Evolutionary conservation across 2,797 vertebrate species (phyloP).

Genomic region (Phoxinus dragarum): DNA sequence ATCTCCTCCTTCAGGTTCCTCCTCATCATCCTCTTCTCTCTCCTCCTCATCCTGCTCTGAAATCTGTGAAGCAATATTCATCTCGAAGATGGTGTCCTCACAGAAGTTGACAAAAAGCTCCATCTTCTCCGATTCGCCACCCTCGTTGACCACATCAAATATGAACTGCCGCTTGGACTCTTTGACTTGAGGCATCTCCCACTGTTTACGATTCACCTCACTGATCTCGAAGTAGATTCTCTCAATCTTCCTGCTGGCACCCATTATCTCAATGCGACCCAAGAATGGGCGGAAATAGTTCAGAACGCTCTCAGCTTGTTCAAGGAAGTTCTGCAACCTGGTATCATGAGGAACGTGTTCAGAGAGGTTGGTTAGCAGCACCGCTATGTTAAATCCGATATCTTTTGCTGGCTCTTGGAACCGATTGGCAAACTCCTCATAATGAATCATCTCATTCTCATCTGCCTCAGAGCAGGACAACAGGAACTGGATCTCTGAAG

Average conservation of each 20-base stretch:
- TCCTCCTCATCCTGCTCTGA: slow-evolving; percentile 91
- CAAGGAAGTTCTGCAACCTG: slow-evolving; percentile 88
- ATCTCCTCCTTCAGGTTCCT: slow-evolving; percentile 69
- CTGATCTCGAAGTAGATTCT: slow-evolving; percentile 98
- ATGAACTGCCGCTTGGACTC: slow-evolving; percentile 98
- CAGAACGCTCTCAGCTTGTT: slow-evolving; percentile 88
- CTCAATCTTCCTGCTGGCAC: slow-evolving; percentile 92
- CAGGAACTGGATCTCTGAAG: slow-evolving; percentile 93
- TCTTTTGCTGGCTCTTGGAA: slow-evolving; percentile 95
- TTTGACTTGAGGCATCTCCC: slow-evolving; percentile 98
- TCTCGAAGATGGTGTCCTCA: slow-evolving; percentile 99
- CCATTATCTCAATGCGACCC: slow-evolving; percentile 97
- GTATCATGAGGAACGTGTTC: slow-evolving; percentile 95
- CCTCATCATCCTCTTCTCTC: slow-evolving; percentile 81
- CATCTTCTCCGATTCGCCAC: slow-evolving; percentile 96
- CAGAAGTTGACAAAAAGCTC: slow-evolving; percentile 98
- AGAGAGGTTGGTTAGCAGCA: slow-evolving; percentile 92
- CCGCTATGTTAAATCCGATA: slow-evolving; percentile 96
- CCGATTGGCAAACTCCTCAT: slow-evolving; percentile 90
- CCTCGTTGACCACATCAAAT: slow-evolving; percentile 97
- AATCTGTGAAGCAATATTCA: slow-evolving; percentile 96
- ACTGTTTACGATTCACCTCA: slow-evolving; percentile 92
- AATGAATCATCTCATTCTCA: slow-evolving; percentile 98
- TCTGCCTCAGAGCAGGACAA: slow-evolving; percentile 94
- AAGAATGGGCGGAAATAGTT: slow-evolving; percentile 95